Base-by-base conservation (phyloP, 2,113 vertebrate species). In the Pao palembangensis region DNA sequence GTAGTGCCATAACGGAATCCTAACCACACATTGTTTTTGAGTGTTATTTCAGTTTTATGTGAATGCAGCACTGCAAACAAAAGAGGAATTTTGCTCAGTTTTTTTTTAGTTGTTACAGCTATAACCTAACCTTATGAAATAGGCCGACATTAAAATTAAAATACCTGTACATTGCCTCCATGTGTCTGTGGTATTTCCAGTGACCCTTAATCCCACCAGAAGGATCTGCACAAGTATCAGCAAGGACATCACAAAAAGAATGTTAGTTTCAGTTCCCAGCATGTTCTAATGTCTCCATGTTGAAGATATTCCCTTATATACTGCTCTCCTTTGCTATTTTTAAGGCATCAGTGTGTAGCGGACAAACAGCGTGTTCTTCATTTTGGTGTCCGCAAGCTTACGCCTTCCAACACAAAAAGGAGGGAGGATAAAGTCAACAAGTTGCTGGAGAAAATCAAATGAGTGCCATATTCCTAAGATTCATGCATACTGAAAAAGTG, bases 101-200 rank as follows among this genome's bases (percentile, higher is more conserved):
- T 44, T 44, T 17, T 16, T 44, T 16, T 44, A 16, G 66, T 19
- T 46, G 53, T 67, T 79, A 55, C 61, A 76, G 73, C 76, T 23
- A 23, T 78, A 71, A 78, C 41, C 57, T 57, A 59, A 8, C 20
- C 17, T 23, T 17, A 43, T 12, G 28, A 1, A 20, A 44, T 61
- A 6, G 64, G 15, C 18, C 21, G 6, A 54, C 61, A 63, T 13
- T 18, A 21, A 56, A 52, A 21, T 64, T 11, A 46, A 20, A 2
- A 7, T 85, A 89, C 88, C 86, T 84, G 72, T 69, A 49, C 88
- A 89, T 31, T 76, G 72, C 77, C 70, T 86, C 83, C 75, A 63
- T 61, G 79, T 60, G 57, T 67, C 71, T 48, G 83, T 16, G 8
- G 75, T 61, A 43, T 61, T 50, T 20, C 53, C 71, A 15, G 20